phyloP scores from a whole-genome alignment of 2,888 invertebrate genomes.

The Heliconius ismenius region DNA sequence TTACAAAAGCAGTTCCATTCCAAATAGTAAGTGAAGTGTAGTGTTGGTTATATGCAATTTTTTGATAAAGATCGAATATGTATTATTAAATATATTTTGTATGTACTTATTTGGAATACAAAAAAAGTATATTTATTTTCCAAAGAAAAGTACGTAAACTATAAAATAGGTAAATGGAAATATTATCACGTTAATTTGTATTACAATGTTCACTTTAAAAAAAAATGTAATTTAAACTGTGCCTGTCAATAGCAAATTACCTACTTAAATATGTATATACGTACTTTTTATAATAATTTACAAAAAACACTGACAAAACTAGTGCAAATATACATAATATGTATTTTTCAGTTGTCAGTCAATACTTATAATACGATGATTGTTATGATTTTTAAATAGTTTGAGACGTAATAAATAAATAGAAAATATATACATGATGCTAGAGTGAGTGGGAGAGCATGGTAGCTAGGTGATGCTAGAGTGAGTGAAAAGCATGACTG shows the following conservation, averaged over 20 bases:
- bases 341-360: background rate
- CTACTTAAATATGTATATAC: background rate
- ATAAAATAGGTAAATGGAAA: background rate
- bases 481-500: background rate
- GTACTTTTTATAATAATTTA: background rate
- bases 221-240: background rate
- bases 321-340: background rate
- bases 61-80: background rate
- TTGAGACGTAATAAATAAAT: background rate
- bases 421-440: background rate
- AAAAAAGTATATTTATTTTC: background rate
- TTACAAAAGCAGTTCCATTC: conserved; percentile 61
- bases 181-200: background rate
- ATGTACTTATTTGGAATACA: background rate
- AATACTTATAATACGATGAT: background rate
- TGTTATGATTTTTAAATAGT: background rate
- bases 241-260: background rate
- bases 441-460: background rate
- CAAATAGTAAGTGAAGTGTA: conserved; percentile 51
- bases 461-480: background rate
- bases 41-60: background rate
- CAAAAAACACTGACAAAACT: background rate
- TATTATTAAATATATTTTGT: background rate
- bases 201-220: background rate
- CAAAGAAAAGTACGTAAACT: background rate